These are phyloP conservation scores for Drosophila grimshawi DNA, from an alignment of 1,140 invertebrate species.

Conservation along the genomic window DNA sequence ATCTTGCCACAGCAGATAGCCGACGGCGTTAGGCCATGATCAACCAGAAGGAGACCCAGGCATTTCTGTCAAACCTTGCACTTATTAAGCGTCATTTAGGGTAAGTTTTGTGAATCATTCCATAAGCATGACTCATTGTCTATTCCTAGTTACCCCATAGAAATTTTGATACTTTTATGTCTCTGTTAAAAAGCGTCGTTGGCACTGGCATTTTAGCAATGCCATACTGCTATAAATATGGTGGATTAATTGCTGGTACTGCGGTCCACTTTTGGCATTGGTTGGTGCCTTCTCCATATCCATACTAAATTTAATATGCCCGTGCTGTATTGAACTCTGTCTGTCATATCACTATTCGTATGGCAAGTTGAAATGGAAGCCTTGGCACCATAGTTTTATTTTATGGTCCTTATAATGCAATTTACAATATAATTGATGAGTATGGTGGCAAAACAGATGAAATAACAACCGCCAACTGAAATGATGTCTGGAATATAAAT, in stretches of 20 bases:
- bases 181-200: conserved; percentile 43
- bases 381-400: conserved; percentile 24
- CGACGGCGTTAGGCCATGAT: conserved; percentile 24
- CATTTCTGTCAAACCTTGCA: neutral
- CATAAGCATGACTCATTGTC: neutral
- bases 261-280: conserved; percentile 50
- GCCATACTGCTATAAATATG: conserved; percentile 40
- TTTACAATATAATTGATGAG: conserved; percentile 14
- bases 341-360: conserved; percentile 40
- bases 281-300: conserved; percentile 58
- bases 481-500: no score
- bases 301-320: conserved; percentile 54
- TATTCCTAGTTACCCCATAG: neutral
- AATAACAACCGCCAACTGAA: neutral
- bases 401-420: conserved; percentile 26
- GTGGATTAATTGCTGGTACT: conserved; percentile 34
- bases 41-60: neutral
- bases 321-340: conserved; percentile 48
- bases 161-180: conserved; percentile 29
- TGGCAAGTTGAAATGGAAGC: conserved; percentile 41
- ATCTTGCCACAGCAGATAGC: conserved; percentile 7
- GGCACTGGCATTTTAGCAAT: conserved; percentile 51
- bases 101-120: conserved; percentile 31
- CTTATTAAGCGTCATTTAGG: conserved; percentile 30
- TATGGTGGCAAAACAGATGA: neutral